phyloP scores from a whole-genome alignment of 1,140 invertebrate genomes.

The Pseudomyrmex cubaensis region DNA sequence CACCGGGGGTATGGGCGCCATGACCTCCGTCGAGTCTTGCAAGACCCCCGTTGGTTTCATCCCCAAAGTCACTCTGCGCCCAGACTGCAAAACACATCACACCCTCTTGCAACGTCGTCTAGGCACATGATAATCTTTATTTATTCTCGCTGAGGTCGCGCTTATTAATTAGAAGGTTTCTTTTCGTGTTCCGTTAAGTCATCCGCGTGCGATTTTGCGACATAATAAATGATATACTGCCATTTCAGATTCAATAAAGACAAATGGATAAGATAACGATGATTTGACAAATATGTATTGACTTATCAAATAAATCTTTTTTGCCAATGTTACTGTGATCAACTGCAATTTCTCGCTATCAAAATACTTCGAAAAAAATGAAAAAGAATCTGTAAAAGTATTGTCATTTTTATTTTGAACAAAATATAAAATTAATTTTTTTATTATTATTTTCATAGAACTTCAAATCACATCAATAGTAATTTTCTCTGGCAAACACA shows the following conservation, averaged over 20 bases:
- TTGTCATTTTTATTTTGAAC: neutral
- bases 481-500: too few relatives aligned
- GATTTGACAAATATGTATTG: neutral
- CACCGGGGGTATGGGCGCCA: conserved; percentile 81
- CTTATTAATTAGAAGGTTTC: conserved; percentile 31
- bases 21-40: conserved; percentile 81
- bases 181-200: conserved; percentile 24
- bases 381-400: neutral
- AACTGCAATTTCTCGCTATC: neutral
- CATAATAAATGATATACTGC: neutral
- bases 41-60: conserved; percentile 88
- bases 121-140: conserved; percentile 51
- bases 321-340: neutral
- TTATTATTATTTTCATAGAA: neutral
- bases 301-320: neutral
- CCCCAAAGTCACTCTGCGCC: conserved; percentile 93
- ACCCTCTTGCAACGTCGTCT: conserved; percentile 78
- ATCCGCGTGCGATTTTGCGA: conserved; percentile 9
- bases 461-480: neutral
- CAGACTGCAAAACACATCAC: conserved; percentile 90
- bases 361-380: neutral
- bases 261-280: neutral
- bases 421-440: neutral
- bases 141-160: conserved; percentile 34
- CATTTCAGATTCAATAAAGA: conserved; percentile 21